A percentile compares a stretch with the other conserved stretches of the same genome.
These are phyloP conservation scores for Zaprionus bogoriensis DNA, from an alignment of 2,888 invertebrate genomes.

Conservation along the genomic window DNA sequence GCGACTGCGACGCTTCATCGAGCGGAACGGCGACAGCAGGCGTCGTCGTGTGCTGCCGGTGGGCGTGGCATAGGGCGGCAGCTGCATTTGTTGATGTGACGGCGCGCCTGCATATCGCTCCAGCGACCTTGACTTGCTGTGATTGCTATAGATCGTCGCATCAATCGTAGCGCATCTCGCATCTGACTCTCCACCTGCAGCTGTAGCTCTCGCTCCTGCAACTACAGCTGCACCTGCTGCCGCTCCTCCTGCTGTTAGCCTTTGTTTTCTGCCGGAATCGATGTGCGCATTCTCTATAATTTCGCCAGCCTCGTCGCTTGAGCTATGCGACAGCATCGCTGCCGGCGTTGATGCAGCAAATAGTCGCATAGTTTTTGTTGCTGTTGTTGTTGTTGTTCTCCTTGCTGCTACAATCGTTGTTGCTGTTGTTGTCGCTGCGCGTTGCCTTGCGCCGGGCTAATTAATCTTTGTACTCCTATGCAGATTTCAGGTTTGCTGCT, in stretches of 20 bases:
- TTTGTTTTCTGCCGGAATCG: slow-evolving; percentile 16
- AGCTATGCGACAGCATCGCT: slow-evolving; percentile 41
- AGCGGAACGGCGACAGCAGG: slow-evolving; percentile 77
- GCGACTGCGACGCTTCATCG: slow-evolving; percentile 79
- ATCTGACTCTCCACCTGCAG: background rate
- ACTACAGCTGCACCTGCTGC: slow-evolving; percentile 8
- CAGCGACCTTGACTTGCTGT: slow-evolving; percentile 79
- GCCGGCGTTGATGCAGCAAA: slow-evolving; percentile 49
- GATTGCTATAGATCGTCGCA: slow-evolving; percentile 53
- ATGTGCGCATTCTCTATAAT: slow-evolving; percentile 61
- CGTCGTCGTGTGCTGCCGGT: slow-evolving; percentile 72
- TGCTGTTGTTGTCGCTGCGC: slow-evolving; percentile 8
- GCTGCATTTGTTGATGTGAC: slow-evolving; percentile 41
- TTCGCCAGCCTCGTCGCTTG: slow-evolving; percentile 67
- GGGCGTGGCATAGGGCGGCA: slow-evolving; percentile 67
- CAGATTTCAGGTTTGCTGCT: slow-evolving; percentile 77
- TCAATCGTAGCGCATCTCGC: slow-evolving; percentile 1
- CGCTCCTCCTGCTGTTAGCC: slow-evolving; percentile 10
- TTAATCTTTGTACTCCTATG: slow-evolving; percentile 68
- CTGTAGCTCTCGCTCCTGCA: background rate
- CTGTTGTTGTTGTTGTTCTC: slow-evolving; percentile 14
- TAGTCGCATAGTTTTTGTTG: slow-evolving; percentile 51
- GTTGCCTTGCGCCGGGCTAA: slow-evolving; percentile 42
- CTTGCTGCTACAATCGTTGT: slow-evolving; percentile 4
- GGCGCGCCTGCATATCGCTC: slow-evolving; percentile 79